phyloP scores from a whole-genome alignment of 2,888 invertebrate genomes.

The Hypomecis atomaria region DNA sequence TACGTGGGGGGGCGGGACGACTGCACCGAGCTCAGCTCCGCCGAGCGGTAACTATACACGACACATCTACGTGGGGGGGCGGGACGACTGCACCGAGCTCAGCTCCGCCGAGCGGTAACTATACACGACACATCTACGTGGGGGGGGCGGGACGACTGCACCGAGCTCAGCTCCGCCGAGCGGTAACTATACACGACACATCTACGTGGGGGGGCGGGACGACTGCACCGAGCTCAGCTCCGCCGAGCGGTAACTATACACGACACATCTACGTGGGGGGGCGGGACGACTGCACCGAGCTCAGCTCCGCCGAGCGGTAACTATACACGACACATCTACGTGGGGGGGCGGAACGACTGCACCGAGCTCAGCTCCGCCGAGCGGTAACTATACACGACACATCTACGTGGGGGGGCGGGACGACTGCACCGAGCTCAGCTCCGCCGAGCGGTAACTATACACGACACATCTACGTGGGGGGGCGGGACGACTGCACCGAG shows the following conservation, averaged over 20 bases:
- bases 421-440: constrained; percentile 97
- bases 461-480: constrained; percentile 99
- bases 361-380: constrained; percentile 93
- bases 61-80: constrained; percentile 98
- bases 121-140: constrained; percentile 98
- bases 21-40: constrained; percentile 95
- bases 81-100: constrained; percentile 99
- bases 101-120: constrained; percentile 86
- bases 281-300: constrained; percentile 98
- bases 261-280: constrained; percentile 99
- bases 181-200: no score
- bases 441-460: no score
- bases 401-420: constrained; percentile 99
- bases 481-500: constrained; percentile 99
- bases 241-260: no score
- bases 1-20: constrained; percentile 99
- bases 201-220: constrained; percentile 99
- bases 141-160: constrained; percentile 99
- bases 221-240: constrained; percentile 98
- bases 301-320: constrained; percentile 87
- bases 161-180: constrained; percentile 91
- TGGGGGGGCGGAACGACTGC: constrained; percentile 98
- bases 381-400: no score
- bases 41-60: no score
- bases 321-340: constrained; percentile 99